Percentiles rank a stretch among this genome's conserved stretches.
phyloP scores from a whole-genome alignment of 2,113 vertebrate genomes.

The Anarrhichthys ocellatus region DNA sequence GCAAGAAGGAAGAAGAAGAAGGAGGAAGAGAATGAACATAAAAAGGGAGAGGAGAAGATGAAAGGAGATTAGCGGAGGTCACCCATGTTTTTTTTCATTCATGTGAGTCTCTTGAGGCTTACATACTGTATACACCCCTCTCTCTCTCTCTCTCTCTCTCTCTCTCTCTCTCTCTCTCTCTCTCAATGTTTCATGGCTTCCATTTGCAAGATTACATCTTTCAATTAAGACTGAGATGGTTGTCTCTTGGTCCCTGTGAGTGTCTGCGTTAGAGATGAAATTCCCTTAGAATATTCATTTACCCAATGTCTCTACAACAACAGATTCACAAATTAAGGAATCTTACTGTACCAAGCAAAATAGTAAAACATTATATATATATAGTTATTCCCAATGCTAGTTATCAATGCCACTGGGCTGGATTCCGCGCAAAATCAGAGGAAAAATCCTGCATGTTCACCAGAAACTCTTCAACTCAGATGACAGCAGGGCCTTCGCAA shows the following conservation, averaged over 20 bases:
- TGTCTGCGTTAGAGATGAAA: constrained; percentile 18
- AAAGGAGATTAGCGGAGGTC: constrained; percentile 29
- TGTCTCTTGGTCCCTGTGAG: constrained; percentile 46
- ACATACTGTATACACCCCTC: constrained; percentile 22
- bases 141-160: constrained; percentile 5
- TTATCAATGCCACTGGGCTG: not conserved
- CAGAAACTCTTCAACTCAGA: not conserved
- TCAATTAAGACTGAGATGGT: constrained; percentile 77
- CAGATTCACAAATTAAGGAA: not conserved
- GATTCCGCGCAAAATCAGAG: not conserved
- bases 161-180: constrained; percentile 5
- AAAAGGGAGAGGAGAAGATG: not conserved
- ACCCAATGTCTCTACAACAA: not conserved
- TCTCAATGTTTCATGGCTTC: constrained; percentile 73
- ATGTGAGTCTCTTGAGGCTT: constrained; percentile 55
- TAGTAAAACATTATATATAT: not conserved
- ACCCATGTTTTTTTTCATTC: constrained; percentile 21
- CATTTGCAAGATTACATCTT: constrained; percentile 80
- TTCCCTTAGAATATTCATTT: constrained; percentile 31
- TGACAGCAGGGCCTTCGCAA: not conserved
- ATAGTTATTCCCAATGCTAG: not conserved
- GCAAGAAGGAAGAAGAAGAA: not conserved
- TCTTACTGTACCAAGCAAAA: not conserved
- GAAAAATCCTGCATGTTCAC: too few relatives aligned
- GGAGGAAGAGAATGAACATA: not conserved